Evolutionary conservation across 2,113 vertebrate genomes (phyloP), one percentile per base, ranked within the genome.

Genomic region (Menidia beryllina): DNA sequence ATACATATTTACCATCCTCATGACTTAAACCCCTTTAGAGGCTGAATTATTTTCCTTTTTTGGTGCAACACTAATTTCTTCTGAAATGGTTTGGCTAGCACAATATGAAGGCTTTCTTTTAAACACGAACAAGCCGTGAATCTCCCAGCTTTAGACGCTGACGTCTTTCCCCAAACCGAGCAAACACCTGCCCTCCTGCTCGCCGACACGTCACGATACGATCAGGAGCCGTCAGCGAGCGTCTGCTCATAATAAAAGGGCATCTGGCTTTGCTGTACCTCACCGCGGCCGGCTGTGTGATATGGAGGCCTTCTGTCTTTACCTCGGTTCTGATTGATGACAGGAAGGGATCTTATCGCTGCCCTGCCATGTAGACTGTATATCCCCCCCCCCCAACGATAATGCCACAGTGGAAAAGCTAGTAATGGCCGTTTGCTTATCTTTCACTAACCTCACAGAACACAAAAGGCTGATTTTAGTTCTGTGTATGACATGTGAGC

Each of bases 361-460:
- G 9, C 61, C 34, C 2, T 17, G 30, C 30, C 25, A 36, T 50
- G 59, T 68, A 11, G 64, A 82, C 41, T 43, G 15, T 17, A 43
- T n/a, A n/a, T n/a, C n/a, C n/a, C n/a, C 67, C 72, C 75, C 53
- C 54, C 47, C 51, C 61, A 75, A 83, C 80, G 82, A 81, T 65
- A 52, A 14, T 4, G 34, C 69, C 26, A 21, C 72, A 80, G 64
- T 34, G 25, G 74, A 34, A 75, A 57, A 51, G 77, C 75, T 27
- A 56, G 83, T 80, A 80, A 74, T 54, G 34, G 38, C 21, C 21
- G 59, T 69, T 73, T 21, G 61, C 71, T 79, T 76, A 75, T 79
- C 82, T 68, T 50, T 27, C 52, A 34, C 52, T 10, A 19, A 61
- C 60, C 55, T 51, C 20, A 12, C 45, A 39, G 54, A 30, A 14